Base-by-base conservation (phyloP, 2,113 vertebrate species). In the Bubo blakistoni region DNA sequence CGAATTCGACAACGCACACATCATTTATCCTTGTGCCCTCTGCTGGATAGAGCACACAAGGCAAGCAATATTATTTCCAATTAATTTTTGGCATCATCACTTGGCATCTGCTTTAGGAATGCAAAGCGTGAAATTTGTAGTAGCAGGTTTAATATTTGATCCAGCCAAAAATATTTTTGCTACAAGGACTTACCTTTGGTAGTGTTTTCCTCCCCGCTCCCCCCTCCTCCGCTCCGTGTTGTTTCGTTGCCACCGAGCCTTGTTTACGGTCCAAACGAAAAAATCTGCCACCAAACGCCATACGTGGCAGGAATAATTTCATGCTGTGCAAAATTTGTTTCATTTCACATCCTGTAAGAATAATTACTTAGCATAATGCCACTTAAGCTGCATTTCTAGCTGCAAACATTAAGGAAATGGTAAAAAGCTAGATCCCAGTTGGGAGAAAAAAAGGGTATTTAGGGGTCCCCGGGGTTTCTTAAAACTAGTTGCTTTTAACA, bases 131-230 rank as follows among this genome's bases (percentile, higher is more conserved):
- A 98, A 98, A 98, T 98, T 96, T 98, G 98, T 97, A 98, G 98
- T 98, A 98, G 98, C 98, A 98, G 98, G 96, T 98, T 98, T 98
- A 98, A 98, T 98, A 98, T 98, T 98, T 94, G 97, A 97, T 93
- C 95, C 97, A 97, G 98, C 98, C 98, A 98, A 98, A 98, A 98
- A 97, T 63, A 81, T 95, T 97, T 91, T 98, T 73, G 96, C 98
- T 98, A 97, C 89, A 97, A 98, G 97, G 98, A 97, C 97, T 98
- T 98, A 98, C 98, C 97, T 98, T 98, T 96, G 95, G 97, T 98
- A 44, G 96, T 73, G 92, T 96, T 96, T 95, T 96, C 82, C 77
- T 86, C n/a, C 87, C 78, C 24, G 17, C 84, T 42, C 26, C n/a
- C 70, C 70, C 79, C 52, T 86, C 82, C 81, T 79, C 88, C 3